These are phyloP conservation scores for Tympanoctomys barrerae DNA, from an alignment of 2,797 vertebrate species.

Conservation along the genomic window DNA sequence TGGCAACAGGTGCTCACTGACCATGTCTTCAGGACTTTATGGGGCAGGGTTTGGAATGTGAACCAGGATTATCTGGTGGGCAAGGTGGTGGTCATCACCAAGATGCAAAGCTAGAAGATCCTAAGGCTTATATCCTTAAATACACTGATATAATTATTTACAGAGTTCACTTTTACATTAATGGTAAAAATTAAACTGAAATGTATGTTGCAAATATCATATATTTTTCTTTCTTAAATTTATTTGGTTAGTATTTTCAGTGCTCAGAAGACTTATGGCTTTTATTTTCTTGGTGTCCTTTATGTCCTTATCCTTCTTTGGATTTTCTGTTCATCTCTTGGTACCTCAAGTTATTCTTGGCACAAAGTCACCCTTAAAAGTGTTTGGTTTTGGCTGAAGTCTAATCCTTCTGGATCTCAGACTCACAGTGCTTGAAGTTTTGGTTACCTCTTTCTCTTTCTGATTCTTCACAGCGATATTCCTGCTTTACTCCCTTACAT, in stretches of 20 bases:
- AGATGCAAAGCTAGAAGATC: too few species aligned
- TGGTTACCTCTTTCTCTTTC: not conserved
- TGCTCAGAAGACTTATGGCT: not conserved
- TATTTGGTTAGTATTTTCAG: not conserved
- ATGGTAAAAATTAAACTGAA: not conserved
- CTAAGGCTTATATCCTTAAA: too few species aligned
- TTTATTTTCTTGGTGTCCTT: constrained; percentile 16
- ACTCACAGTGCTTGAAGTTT: accelerated
- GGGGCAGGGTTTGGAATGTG: too few species aligned
- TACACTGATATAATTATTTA: not conserved
- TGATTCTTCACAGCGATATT: accelerated
- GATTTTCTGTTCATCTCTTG: not conserved
- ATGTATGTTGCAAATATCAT: not conserved
- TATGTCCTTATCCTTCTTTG: constrained; percentile 39
- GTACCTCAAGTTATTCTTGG: not conserved
- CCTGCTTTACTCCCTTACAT: accelerated
- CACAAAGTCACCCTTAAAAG: accelerated
- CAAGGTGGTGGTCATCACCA: too few species aligned
- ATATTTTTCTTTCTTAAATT: not conserved
- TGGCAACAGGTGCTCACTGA: too few species aligned
- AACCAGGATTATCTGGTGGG: too few species aligned
- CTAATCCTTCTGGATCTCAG: not conserved
- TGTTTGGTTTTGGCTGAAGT: accelerated
- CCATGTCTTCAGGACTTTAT: too few species aligned
- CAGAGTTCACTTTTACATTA: constrained; percentile 30